Conservation (phyloP, 2,888 invertebrate species). For the Lasioglossum vierecki region DNA sequence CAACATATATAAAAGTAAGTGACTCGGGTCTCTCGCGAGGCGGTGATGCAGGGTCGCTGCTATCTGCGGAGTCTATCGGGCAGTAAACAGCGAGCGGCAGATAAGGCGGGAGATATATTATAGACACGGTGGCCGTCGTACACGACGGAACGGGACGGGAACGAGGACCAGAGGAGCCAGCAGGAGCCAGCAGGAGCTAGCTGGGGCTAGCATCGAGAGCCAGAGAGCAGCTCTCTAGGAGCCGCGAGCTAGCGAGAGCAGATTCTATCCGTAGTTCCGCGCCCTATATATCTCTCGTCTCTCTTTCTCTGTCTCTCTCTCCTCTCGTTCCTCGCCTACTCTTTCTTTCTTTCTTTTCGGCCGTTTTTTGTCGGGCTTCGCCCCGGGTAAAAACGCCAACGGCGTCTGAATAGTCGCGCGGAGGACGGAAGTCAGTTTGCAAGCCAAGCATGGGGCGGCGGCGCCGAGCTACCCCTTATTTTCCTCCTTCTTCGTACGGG, state of each 20-base stretch:
- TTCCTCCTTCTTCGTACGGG: slow-evolving; percentile 75
- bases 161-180: slow-evolving; percentile 46
- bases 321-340: slow-evolving; percentile 24
- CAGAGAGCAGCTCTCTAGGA: slow-evolving; percentile 38
- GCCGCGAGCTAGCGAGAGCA: slow-evolving; percentile 38
- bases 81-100: slow-evolving; percentile 84
- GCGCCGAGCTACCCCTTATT: slow-evolving; percentile 82
- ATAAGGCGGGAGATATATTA: slow-evolving; percentile 83
- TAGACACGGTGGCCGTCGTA: slow-evolving; percentile 78
- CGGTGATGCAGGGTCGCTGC: slow-evolving; percentile 78
- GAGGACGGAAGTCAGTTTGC: slow-evolving; percentile 84
- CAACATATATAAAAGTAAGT: slow-evolving; percentile 82
- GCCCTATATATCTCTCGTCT: slow-evolving; percentile 64
- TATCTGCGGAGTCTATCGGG: slow-evolving; percentile 84
- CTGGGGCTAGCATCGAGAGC: slow-evolving; percentile 12
- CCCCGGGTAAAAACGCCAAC: slow-evolving; percentile 75
- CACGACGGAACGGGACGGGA: slow-evolving; percentile 24
- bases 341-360: slow-evolving; percentile 60
- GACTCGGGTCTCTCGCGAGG: slow-evolving; percentile 77
- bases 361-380: slow-evolving; percentile 65
- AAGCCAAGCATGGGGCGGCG: slow-evolving; percentile 83
- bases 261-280: slow-evolving; percentile 41
- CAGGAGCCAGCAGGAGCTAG: slow-evolving; percentile 34
- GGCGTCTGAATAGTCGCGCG: slow-evolving; percentile 82
- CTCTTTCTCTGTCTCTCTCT: neutral